These are phyloP conservation scores for Copsychus sechellarum DNA, from an alignment of 2,113 vertebrate species.

Conservation along the genomic window DNA sequence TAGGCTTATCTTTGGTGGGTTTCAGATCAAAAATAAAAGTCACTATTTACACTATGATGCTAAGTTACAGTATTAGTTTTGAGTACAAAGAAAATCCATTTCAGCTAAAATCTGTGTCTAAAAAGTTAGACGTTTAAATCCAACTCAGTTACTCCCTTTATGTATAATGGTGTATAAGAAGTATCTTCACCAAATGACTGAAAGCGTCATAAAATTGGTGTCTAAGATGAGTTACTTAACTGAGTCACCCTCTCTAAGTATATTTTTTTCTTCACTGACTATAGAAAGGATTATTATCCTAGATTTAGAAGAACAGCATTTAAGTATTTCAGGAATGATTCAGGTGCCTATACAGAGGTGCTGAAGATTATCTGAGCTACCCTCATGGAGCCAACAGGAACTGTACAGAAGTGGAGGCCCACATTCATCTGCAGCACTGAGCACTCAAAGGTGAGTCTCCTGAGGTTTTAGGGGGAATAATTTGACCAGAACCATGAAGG, in stretches of 20 bases:
- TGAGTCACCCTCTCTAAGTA: background rate
- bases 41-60: background rate
- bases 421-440: background rate
- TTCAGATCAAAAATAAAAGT: background rate
- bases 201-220: background rate
- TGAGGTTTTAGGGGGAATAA: background rate
- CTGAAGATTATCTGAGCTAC: background rate
- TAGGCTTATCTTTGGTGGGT: background rate
- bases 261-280: background rate
- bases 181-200: background rate
- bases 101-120: background rate
- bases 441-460: background rate
- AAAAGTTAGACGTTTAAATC: background rate
- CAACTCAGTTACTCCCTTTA: background rate
- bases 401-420: background rate
- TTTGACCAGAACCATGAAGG: background rate
- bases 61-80: background rate
- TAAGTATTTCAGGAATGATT: constrained; percentile 1
- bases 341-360: background rate
- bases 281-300: background rate
- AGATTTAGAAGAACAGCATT: background rate
- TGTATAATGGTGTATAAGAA: background rate
- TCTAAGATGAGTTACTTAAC: background rate
- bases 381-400: background rate
- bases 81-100: background rate